These are phyloP conservation scores for Ochropacha duplaris DNA, from an alignment of 2,888 invertebrate species.

Conservation along the genomic window DNA sequence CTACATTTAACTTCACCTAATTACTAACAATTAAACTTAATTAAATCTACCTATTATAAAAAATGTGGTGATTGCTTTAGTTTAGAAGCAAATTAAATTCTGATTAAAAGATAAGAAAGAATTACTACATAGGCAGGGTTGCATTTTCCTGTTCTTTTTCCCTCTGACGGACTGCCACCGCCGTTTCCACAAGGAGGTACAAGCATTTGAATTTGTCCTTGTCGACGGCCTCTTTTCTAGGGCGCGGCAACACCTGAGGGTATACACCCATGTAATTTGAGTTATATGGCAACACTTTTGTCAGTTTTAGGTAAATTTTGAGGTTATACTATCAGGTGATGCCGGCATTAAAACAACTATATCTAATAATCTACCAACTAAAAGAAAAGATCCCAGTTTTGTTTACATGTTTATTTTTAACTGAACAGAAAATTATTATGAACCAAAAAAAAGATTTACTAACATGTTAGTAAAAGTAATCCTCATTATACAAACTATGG, in stretches of 20 bases:
- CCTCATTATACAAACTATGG: conserved; percentile 12
- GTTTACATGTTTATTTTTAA: conserved; percentile 55
- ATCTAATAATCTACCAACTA: conserved; percentile 10
- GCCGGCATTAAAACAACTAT: conserved; percentile 71
- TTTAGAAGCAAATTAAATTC: neutral
- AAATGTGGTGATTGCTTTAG: neutral
- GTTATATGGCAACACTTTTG: conserved; percentile 7
- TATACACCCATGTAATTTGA: conserved; percentile 20
- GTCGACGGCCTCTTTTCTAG: conserved; percentile 32
- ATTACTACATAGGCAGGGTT: conserved; percentile 26
- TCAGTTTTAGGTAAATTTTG: conserved; percentile 11
- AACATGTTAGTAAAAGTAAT: conserved; percentile 1
- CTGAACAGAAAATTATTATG: conserved; percentile 28
- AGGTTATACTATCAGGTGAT: conserved; percentile 52
- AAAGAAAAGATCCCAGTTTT: conserved; percentile 37
- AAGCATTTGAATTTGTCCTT: conserved; percentile 68
- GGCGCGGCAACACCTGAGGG: conserved; percentile 65
- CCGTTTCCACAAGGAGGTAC: conserved; percentile 69
- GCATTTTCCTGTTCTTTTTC: conserved; percentile 61
- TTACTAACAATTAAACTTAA: neutral
- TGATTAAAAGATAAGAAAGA: neutral
- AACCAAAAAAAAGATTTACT: neutral
- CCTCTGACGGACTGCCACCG: conserved; percentile 66
- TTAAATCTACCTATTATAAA: neutral
- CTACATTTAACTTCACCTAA: neutral